These are phyloP conservation scores for Chromobotia macracanthus DNA, from an alignment of 2,797 vertebrate genomes.

Conservation along the genomic window DNA sequence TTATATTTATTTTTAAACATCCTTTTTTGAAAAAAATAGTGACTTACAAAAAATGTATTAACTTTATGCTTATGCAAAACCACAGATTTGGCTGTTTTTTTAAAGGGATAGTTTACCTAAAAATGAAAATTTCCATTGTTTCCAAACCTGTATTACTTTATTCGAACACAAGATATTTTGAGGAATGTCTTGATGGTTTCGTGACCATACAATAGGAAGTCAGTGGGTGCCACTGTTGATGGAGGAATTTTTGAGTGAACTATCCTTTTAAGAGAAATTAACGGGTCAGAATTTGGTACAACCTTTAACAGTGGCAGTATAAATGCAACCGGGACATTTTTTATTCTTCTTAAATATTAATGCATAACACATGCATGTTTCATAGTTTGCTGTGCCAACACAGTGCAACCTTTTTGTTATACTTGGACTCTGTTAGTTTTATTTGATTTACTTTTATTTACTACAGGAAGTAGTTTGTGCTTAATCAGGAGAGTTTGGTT, in stretches of 20 bases:
- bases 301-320: background rate
- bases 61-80: background rate
- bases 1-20: constrained; percentile 1
- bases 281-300: background rate
- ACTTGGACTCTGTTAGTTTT: too few relatives aligned
- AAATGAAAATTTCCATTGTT: too few relatives aligned
- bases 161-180: too few relatives aligned
- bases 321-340: background rate
- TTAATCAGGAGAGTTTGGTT: background rate
- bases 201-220: too few relatives aligned
- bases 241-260: too few relatives aligned
- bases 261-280: too few relatives aligned
- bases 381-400: background rate
- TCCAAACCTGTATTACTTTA: too few relatives aligned
- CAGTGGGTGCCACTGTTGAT: too few relatives aligned
- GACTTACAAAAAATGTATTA: too few relatives aligned
- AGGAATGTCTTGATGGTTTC: too few relatives aligned
- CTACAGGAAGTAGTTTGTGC: background rate
- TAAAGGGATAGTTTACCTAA: background rate
- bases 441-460: background rate
- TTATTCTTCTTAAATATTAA: background rate
- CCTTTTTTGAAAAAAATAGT: too few relatives aligned
- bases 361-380: background rate
- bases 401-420: background rate
- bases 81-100: background rate